phyloP scores from a whole-genome alignment of 1,140 invertebrate species.

The Bombus confusus region DNA sequence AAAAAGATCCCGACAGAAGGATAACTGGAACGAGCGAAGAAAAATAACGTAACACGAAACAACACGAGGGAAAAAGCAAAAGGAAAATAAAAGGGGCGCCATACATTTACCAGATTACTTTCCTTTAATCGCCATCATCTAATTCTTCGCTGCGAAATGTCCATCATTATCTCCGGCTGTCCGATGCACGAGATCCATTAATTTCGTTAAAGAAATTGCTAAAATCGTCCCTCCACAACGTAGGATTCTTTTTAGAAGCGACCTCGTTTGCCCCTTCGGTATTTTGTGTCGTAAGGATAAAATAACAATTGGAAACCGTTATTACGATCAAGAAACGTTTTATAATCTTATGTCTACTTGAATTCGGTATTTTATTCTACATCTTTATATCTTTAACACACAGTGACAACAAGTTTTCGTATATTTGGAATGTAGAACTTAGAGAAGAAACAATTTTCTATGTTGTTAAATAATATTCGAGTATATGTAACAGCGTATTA shows the following conservation, averaged over 20 bases:
- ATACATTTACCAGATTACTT: conserved; percentile 36
- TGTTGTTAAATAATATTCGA: too few species aligned
- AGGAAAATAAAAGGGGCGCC: background rate
- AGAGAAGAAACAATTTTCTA: too few species aligned
- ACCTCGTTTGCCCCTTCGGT: too few species aligned
- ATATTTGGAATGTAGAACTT: too few species aligned
- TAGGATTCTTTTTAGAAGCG: background rate
- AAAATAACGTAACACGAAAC: background rate
- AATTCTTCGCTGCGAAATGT: conserved; percentile 1
- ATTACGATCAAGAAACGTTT: too few species aligned
- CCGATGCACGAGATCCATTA: background rate
- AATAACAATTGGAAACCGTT: too few species aligned
- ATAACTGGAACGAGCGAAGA: background rate
- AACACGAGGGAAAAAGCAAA: background rate
- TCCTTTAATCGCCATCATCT: conserved; percentile 12
- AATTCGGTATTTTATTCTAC: too few species aligned
- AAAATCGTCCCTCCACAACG: background rate
- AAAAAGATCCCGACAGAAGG: background rate
- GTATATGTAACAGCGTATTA: too few species aligned
- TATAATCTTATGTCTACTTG: too few species aligned
- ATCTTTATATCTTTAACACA: too few species aligned
- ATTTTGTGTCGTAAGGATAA: too few species aligned
- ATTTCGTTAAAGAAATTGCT: conserved; percentile 15
- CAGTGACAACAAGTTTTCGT: too few species aligned
- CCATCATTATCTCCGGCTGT: conserved; percentile 12